These are phyloP conservation scores for Bubo bubo DNA, from an alignment of 2,113 vertebrate genomes.

Conservation along the genomic window DNA sequence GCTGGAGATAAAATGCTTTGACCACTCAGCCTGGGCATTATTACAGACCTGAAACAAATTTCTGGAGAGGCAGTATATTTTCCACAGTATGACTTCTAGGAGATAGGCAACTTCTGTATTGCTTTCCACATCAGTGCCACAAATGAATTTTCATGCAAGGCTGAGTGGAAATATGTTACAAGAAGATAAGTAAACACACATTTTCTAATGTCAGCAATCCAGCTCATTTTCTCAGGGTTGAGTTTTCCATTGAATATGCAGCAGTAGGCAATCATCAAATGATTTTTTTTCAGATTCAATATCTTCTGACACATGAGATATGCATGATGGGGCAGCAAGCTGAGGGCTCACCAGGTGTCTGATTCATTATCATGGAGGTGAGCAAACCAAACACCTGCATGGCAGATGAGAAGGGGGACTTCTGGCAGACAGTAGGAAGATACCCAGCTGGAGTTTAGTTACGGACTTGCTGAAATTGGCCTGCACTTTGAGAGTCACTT, in stretches of 20 bases:
- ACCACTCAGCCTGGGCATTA: not conserved
- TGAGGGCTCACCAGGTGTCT: not conserved
- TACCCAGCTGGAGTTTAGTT: slow-evolving; percentile 61
- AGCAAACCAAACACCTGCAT: slow-evolving; percentile 36
- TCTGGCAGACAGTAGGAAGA: slow-evolving; percentile 31
- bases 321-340: not conserved
- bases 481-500: slow-evolving; percentile 51
- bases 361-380: not conserved
- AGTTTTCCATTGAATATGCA: not conserved
- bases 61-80: not conserved
- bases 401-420: slow-evolving; percentile 31
- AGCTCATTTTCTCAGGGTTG: not conserved
- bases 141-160: slow-evolving; percentile 13
- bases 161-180: not conserved
- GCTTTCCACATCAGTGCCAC: not conserved
- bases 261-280: not conserved
- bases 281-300: not conserved
- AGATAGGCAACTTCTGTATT: not conserved
- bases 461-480: slow-evolving; percentile 61
- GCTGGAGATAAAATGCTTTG: slow-evolving; percentile 36
- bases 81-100: not conserved
- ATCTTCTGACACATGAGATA: not conserved
- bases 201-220: not conserved
- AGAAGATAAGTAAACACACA: not conserved
- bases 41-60: not conserved